Conservation (phyloP, 2,888 invertebrate genomes). For the Syritta pipiens region DNA sequence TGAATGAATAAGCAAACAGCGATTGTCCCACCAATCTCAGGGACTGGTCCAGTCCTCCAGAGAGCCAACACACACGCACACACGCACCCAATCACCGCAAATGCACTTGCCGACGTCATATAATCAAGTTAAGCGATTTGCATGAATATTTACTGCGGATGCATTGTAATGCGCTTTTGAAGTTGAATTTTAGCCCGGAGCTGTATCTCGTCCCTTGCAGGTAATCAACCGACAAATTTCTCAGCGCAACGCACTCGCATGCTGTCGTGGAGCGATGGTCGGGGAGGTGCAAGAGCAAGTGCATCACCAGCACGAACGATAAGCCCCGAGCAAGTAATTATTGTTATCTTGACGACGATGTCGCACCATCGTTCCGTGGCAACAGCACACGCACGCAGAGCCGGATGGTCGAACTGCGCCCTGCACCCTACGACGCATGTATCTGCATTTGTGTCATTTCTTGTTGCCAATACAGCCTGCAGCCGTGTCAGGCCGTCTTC, state of each 20-base stretch:
- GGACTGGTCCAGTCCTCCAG: neutral
- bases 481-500: conserved; percentile 40
- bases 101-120: conserved; percentile 53
- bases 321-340: conserved; percentile 66
- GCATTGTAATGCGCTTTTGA: conserved; percentile 68
- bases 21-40: neutral
- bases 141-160: conserved; percentile 67
- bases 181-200: conserved; percentile 55
- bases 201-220: conserved; percentile 45
- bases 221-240: conserved; percentile 49
- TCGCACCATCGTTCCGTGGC: conserved; percentile 54
- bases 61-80: conserved; percentile 48
- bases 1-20: conserved; percentile 63
- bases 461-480: conserved; percentile 38
- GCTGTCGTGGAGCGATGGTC: neutral
- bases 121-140: conserved; percentile 69
- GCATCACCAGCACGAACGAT: conserved; percentile 54
- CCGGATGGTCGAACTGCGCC: no score
- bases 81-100: conserved; percentile 31
- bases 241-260: no score
- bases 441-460: conserved; percentile 51
- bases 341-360: conserved; percentile 69
- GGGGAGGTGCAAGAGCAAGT: conserved; percentile 30
- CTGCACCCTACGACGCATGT: conserved; percentile 19
- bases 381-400: conserved; percentile 8